phyloP scores from a whole-genome alignment of 2,113 vertebrate genomes.

The Chamaea fasciata region DNA sequence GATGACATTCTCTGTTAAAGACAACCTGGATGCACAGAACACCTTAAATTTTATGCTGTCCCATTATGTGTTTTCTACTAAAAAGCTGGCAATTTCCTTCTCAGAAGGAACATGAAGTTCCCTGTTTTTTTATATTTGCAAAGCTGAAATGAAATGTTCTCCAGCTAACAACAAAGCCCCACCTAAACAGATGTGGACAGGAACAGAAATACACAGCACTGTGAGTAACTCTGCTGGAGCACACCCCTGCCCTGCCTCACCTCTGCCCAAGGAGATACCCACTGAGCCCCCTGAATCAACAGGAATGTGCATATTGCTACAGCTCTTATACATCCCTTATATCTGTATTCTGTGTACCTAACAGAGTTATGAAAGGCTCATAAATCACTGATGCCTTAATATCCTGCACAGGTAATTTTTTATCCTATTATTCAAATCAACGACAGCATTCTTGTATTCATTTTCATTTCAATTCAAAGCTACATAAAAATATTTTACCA shows the following conservation, averaged over 20 bases:
- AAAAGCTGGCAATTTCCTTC: background rate
- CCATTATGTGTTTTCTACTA: background rate
- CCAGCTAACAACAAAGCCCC: background rate
- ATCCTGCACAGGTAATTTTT: background rate
- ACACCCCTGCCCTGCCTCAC: rapidly evolving
- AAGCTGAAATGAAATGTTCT: background rate
- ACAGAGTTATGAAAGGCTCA: background rate
- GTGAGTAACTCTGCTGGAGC: background rate
- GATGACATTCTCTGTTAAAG: background rate
- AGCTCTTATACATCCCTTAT: background rate
- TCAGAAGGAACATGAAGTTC: background rate
- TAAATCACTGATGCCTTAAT: background rate
- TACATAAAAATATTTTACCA: background rate
- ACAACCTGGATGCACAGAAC: background rate
- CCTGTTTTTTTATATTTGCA: background rate
- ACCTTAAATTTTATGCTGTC: background rate
- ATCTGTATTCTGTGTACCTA: background rate
- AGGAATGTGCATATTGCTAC: background rate
- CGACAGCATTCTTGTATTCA: background rate
- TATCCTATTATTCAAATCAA: background rate
- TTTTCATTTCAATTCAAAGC: background rate
- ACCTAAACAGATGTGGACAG: background rate
- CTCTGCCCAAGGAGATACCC: background rate
- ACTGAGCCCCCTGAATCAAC: background rate
- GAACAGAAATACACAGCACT: background rate